These are phyloP conservation scores for Brachyhypopomus occidentalis DNA, from an alignment of 2,113 vertebrate species.

Conservation along the genomic window DNA sequence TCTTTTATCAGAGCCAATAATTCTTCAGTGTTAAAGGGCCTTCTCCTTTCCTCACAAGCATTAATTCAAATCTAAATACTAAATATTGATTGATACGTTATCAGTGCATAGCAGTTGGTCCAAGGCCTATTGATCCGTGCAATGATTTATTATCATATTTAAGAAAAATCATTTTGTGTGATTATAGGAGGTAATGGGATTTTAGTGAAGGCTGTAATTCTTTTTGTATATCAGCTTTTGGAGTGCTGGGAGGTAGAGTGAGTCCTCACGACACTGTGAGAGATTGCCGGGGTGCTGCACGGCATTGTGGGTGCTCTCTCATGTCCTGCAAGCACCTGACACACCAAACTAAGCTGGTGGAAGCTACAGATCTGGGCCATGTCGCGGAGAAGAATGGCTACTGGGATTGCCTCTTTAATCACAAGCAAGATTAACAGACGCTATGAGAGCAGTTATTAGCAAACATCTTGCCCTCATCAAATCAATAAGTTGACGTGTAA, in stretches of 20 bases:
- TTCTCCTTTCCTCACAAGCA: slow-evolving; percentile 78
- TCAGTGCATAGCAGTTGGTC: slow-evolving; percentile 95
- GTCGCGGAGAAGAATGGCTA: slow-evolving; percentile 91
- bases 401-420: slow-evolving; percentile 94
- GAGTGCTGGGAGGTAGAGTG: slow-evolving; percentile 68
- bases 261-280: slow-evolving; percentile 81
- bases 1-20: slow-evolving; percentile 96
- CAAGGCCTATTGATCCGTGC: slow-evolving; percentile 91
- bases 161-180: slow-evolving; percentile 99
- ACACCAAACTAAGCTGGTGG: slow-evolving; percentile 79
- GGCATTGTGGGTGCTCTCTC: slow-evolving; percentile 61
- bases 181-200: slow-evolving; percentile 97
- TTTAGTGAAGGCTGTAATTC: slow-evolving; percentile 89
- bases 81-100: slow-evolving; percentile 99
- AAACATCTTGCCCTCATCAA: slow-evolving; percentile 90
- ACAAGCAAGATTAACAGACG: slow-evolving; percentile 96
- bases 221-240: slow-evolving; percentile 70
- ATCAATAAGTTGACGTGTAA: slow-evolving; percentile 88
- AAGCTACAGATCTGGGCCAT: slow-evolving; percentile 77
- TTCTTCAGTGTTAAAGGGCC: slow-evolving; percentile 86
- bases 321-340: too few species aligned
- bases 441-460: slow-evolving; percentile 86
- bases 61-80: slow-evolving; percentile 99
- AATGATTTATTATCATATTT: slow-evolving; percentile 99
- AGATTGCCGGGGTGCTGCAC: slow-evolving; percentile 83